A percentile compares a stretch with the other conserved stretches of the same genome.
These are phyloP conservation scores for Melanocharis versteri DNA, from an alignment of 2,113 vertebrate species.

Conservation along the genomic window DNA sequence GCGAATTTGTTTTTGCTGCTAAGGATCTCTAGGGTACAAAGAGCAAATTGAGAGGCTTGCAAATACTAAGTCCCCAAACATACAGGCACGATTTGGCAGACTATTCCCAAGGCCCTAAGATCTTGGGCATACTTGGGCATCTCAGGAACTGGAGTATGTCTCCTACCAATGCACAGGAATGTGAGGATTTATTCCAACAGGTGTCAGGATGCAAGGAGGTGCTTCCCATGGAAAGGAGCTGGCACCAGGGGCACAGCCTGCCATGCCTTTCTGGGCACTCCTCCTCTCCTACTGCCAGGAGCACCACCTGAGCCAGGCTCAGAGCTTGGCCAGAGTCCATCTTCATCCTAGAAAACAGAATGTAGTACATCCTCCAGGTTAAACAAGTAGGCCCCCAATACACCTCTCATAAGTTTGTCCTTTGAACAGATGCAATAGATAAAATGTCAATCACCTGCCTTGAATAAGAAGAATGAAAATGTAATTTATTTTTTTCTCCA, in stretches of 20 bases:
- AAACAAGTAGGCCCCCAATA: not conserved
- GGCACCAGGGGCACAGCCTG: not conserved
- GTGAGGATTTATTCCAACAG: not conserved
- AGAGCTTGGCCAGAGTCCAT: not conserved
- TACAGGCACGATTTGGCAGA: not conserved
- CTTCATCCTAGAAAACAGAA: not conserved
- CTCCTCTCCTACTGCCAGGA: not conserved
- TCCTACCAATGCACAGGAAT: not conserved
- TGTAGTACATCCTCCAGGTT: not conserved
- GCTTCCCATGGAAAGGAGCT: not conserved
- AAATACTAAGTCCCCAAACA: not conserved
- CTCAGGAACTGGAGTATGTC: not conserved
- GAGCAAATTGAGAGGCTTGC: not conserved
- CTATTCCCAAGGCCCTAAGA: not conserved
- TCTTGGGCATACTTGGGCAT: not conserved
- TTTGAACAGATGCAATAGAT: not conserved
- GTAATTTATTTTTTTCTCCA: not conserved
- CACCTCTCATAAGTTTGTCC: not conserved
- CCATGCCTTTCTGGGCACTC: not conserved
- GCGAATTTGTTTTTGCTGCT: accelerated
- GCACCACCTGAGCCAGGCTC: not conserved
- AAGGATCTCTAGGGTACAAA: not conserved
- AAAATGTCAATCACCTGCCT: not conserved
- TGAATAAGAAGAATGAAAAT: not conserved
- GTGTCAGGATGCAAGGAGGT: not conserved